Evolutionary conservation across 2,113 vertebrate species (phyloP).

Genomic region (Cygnus buccinator): DNA sequence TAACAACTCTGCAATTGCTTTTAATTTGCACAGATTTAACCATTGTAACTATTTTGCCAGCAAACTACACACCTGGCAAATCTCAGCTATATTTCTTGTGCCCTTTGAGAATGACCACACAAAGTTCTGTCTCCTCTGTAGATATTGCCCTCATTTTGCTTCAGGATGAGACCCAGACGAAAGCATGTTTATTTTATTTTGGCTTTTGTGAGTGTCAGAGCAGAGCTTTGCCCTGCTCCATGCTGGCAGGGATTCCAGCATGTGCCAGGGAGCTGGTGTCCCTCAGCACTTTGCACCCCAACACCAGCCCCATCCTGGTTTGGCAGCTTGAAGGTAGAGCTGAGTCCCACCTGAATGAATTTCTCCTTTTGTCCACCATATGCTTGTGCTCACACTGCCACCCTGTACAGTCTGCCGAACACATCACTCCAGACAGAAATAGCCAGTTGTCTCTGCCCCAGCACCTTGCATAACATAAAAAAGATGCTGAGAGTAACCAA

Average conservation of each 20-base stretch:
- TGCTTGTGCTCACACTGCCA: too few species aligned
- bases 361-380: neutral
- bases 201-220: neutral
- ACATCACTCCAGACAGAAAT: too few species aligned
- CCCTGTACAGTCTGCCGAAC: too few species aligned
- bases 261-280: neutral
- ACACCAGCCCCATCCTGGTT: neutral
- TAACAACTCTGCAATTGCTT: neutral
- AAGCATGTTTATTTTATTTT: neutral
- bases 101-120: accelerated
- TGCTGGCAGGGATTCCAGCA: neutral
- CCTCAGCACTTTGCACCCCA: neutral
- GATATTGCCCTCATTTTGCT: neutral
- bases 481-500: too few species aligned
- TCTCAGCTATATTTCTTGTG: neutral
- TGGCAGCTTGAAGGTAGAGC: too few species aligned
- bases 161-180: neutral
- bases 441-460: too few species aligned
- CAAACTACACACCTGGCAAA: neutral
- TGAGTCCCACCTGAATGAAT: neutral
- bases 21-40: neutral
- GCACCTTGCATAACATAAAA: too few species aligned
- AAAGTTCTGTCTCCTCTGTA: neutral
- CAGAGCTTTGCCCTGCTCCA: neutral
- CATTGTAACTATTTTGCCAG: neutral